phyloP scores from a whole-genome alignment of 2,888 invertebrate genomes.

The Tricholauxania praeusta region DNA sequence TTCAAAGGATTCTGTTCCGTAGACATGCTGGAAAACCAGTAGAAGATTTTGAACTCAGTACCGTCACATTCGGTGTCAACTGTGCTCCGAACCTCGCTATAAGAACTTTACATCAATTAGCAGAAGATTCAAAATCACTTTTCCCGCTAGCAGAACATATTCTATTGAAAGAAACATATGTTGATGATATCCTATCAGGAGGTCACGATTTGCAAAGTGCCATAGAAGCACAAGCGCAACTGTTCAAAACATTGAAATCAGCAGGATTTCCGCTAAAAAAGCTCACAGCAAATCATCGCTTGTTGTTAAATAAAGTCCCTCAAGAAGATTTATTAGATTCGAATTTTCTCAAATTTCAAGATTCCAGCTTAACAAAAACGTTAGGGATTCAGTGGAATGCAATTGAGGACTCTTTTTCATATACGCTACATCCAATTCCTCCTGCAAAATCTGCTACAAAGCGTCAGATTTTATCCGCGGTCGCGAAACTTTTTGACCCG shows the following conservation, averaged over 20 bases:
- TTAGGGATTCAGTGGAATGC: slow-evolving; percentile 35
- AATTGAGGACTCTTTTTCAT: slow-evolving; percentile 22
- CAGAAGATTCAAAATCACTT: background rate
- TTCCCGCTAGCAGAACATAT: slow-evolving; percentile 1
- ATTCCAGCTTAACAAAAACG: slow-evolving; percentile 26
- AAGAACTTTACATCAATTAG: slow-evolving; percentile 20
- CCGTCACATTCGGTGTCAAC: slow-evolving; percentile 13
- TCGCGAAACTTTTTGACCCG: slow-evolving; percentile 31
- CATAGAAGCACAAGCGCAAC: background rate
- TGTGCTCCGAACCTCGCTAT: slow-evolving; percentile 28
- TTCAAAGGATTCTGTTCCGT: slow-evolving; percentile 19
- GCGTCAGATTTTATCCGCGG: slow-evolving; percentile 8
- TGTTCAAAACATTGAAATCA: background rate
- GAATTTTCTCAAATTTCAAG: slow-evolving; percentile 19
- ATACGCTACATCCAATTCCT: background rate
- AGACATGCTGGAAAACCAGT: background rate
- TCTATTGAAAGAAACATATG: slow-evolving; percentile 18
- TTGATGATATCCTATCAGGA: slow-evolving; percentile 23
- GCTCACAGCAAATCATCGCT: background rate
- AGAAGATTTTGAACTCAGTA: background rate
- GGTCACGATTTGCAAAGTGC: background rate
- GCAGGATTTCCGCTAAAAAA: slow-evolving; percentile 23
- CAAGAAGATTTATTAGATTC: slow-evolving; percentile 11
- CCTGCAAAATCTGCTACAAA: background rate
- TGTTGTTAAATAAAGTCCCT: background rate